Evolutionary conservation across 2,113 vertebrate species (phyloP).

Genomic region (Notechis scutatus): DNA sequence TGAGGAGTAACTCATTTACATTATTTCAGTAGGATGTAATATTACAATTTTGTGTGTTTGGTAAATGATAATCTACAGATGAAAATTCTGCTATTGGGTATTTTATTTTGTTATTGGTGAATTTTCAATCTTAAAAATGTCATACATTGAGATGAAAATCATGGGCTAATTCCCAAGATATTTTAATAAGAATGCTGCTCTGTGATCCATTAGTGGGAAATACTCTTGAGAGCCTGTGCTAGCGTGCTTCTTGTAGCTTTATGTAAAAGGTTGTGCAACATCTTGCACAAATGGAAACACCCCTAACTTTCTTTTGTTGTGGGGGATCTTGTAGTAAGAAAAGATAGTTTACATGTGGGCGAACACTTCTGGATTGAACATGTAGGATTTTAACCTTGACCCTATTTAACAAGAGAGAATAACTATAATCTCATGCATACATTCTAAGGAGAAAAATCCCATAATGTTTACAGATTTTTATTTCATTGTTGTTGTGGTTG

Average conservation of each 20-base stretch:
- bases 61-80: background rate
- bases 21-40: constrained; percentile 5
- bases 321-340: background rate
- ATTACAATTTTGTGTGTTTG: background rate
- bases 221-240: background rate
- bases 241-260: background rate
- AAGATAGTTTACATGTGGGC: background rate
- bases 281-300: background rate
- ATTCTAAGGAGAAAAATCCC: background rate
- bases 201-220: background rate
- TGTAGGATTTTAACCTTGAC: background rate
- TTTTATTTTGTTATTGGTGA: background rate
- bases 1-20: background rate
- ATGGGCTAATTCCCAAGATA: background rate
- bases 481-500: background rate
- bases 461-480: background rate
- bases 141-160: background rate
- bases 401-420: background rate
- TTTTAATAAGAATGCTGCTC: background rate
- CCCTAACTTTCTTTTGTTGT: background rate
- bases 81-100: background rate
- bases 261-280: background rate
- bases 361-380: background rate
- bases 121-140: background rate
- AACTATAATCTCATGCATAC: background rate